These are phyloP conservation scores for Cairina moschata DNA, from an alignment of 2,113 vertebrate genomes.

Conservation along the genomic window DNA sequence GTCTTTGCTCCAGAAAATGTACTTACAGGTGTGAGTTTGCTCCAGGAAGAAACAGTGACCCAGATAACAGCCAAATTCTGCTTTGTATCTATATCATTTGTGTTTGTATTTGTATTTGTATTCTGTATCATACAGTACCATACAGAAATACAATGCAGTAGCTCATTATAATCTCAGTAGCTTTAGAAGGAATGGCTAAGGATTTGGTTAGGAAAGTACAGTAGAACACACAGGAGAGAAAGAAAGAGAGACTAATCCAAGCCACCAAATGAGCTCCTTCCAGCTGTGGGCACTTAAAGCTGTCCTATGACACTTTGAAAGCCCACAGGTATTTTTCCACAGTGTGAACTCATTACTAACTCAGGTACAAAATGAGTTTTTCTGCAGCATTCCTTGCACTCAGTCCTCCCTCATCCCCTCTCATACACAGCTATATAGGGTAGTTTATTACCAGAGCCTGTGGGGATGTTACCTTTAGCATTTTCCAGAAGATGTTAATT, in stretches of 20 bases:
- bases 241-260: not conserved
- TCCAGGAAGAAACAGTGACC: not conserved
- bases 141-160: not conserved
- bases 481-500: constrained; percentile 20
- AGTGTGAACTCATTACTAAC: not conserved
- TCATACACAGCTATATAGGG: not conserved
- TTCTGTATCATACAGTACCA: not conserved
- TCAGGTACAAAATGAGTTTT: not conserved
- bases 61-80: not conserved
- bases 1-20: not conserved
- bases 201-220: not conserved
- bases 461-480: not conserved
- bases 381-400: not conserved
- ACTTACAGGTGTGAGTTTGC: not conserved
- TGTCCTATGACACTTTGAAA: not conserved
- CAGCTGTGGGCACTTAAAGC: not conserved
- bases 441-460: not conserved
- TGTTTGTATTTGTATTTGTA: too few relatives aligned
- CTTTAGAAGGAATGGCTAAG: not conserved
- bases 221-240: not conserved
- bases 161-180: not conserved
- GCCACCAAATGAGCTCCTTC: not conserved
- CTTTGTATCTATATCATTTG: not conserved
- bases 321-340: not conserved
- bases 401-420: not conserved